Conservation (phyloP, 2,888 invertebrate genomes). For the Tenthredo distinguenda region DNA sequence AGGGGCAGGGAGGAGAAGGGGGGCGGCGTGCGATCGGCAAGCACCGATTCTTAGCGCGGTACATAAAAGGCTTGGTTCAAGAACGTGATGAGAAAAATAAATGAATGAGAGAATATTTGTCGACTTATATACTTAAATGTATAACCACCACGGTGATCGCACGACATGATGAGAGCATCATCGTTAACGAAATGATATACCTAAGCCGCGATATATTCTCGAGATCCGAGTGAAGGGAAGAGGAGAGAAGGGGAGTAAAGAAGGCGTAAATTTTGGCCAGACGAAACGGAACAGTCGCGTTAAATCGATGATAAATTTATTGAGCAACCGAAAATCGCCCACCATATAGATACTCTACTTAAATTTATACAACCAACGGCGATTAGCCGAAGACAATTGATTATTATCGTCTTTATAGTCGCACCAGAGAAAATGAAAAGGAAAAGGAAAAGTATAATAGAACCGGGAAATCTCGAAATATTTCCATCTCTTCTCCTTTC, state of each 20-base stretch:
- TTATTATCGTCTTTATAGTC: background rate
- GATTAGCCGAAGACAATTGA: background rate
- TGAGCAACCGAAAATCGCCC: conserved; percentile 14
- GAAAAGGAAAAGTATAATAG: background rate
- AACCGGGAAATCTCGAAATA: background rate
- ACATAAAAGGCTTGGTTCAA: conserved; percentile 47
- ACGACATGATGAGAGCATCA: too few relatives aligned
- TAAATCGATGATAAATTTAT: background rate
- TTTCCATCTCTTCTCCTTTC: background rate
- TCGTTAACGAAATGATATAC: too few relatives aligned
- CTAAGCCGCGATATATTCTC: background rate
- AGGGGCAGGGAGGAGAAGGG: background rate
- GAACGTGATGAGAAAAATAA: conserved; percentile 31
- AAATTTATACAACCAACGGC: background rate
- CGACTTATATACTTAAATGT: background rate
- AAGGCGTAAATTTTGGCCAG: conserved; percentile 38
- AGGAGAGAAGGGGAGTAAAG: background rate
- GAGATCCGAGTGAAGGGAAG: too few relatives aligned
- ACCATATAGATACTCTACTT: background rate
- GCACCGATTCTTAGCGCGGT: conserved; percentile 2
- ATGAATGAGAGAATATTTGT: conserved; percentile 25
- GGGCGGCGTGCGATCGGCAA: background rate
- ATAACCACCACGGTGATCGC: too few relatives aligned
- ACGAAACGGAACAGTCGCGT: background rate
- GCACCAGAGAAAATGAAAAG: background rate